Evolutionary conservation across 2,888 invertebrate genomes (phyloP).

Genomic region (Myopa testacea): DNA sequence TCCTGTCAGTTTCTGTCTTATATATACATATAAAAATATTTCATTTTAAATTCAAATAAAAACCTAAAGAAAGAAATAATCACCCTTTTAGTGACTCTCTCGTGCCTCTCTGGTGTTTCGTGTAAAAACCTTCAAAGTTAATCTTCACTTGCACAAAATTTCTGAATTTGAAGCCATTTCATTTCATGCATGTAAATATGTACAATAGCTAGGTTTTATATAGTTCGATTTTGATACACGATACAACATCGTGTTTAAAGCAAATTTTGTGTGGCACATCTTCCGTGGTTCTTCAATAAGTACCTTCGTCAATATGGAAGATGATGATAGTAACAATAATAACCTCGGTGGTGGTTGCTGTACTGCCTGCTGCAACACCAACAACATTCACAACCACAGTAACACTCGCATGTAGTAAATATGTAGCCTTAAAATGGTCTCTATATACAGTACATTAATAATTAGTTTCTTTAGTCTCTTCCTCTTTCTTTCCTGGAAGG

Average conservation of each 20-base stretch:
- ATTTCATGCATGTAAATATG: no score
- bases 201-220: neutral
- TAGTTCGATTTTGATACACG: slow-evolving; percentile 10
- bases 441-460: slow-evolving; percentile 14
- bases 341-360: slow-evolving; percentile 21
- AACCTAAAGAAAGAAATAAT: neutral
- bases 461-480: slow-evolving; percentile 14
- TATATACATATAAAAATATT: neutral
- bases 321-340: slow-evolving; percentile 17
- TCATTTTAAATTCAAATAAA: neutral
- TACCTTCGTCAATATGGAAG: neutral
- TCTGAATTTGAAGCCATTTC: no score
- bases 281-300: neutral
- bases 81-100: no score
- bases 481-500: neutral
- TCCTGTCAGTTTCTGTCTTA: neutral
- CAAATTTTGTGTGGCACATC: neutral
- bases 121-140: no score
- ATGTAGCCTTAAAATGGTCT: neutral
- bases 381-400: slow-evolving; percentile 9
- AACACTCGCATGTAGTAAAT: neutral
- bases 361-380: neutral
- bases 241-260: neutral
- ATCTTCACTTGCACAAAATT: no score
- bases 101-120: no score